Base-by-base conservation (phyloP, 2,113 vertebrate genomes). In the Crotalus helleri region DNA sequence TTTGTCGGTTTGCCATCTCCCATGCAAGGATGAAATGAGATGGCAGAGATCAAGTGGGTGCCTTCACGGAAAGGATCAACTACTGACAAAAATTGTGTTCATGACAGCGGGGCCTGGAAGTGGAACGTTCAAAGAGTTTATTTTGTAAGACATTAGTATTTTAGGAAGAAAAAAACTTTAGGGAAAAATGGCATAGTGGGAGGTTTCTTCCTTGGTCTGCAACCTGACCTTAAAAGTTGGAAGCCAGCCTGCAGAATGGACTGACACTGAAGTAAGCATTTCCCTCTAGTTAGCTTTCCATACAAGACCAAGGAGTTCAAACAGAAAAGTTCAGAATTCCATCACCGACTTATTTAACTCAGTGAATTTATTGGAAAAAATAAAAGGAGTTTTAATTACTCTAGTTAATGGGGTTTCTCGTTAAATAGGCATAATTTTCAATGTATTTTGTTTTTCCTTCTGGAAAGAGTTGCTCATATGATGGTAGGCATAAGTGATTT, bases 361-460 rank as follows among this genome's bases (percentile, higher is more conserved):
- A 97, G 96, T 97, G 97, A 98, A 98, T 98, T 98, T 97, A 98
- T 97, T 98, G 98, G 97, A 98, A 98, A 98, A 98, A 98, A 98
- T 98, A 98, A 98, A 88, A 97, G 98, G 97, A 98, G 98, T 97
- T 98, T 97, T 97, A 98, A 98, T 98, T 98, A 98, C 98, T 99
- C 99, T 99, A 99, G 99, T 99, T 99, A 99, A 98, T 98, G 98
- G 98, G 33, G 97, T 97, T 97, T 98, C 97, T 98, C 91, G 99
- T 99, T 99, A 99, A 99, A 99, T 99, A 99, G 95, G 97, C 98
- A 98, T 97, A 97, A 98, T 96, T 98, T 98, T 98, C 98, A 98
- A 98, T 97, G 98, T 98, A 98, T 97, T 94, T 98, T 93, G 90
- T 89, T 61, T 90, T 39, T 96, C 98, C 90, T 96, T 98, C 98